Evolutionary conservation across 2,113 vertebrate species (phyloP).

Genomic region (Oryzias curvinotus): DNA sequence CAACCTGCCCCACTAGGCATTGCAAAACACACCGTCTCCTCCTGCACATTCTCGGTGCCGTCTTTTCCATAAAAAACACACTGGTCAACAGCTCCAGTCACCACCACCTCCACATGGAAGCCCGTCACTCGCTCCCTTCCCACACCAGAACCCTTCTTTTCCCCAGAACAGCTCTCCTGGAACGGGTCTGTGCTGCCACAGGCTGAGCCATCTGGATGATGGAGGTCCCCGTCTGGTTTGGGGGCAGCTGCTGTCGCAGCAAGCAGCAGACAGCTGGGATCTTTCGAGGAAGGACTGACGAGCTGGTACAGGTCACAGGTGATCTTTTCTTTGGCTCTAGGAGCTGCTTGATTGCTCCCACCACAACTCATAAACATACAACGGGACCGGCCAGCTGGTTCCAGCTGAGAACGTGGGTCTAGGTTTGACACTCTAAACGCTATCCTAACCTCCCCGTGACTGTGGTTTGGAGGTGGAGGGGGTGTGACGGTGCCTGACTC

Average conservation of each 20-base stretch:
- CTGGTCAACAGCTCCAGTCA: constrained; percentile 92
- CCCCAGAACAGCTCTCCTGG: constrained; percentile 61
- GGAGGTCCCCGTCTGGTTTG: constrained; percentile 71
- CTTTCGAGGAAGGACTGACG: constrained; percentile 85
- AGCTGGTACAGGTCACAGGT: constrained; percentile 95
- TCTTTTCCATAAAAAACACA: constrained; percentile 94
- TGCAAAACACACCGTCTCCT: constrained; percentile 87
- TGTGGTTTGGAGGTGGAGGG: constrained; percentile 61
- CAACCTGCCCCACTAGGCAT: constrained; percentile 58
- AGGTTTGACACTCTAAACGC: constrained; percentile 91
- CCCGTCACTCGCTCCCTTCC: constrained; percentile 79
- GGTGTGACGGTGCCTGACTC: constrained; percentile 40
- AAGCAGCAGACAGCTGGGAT: constrained; percentile 80
- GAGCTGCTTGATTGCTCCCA: constrained; percentile 66
- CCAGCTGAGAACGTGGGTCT: constrained; percentile 75
- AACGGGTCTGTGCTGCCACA: constrained; percentile 32
- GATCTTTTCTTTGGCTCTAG: constrained; percentile 91
- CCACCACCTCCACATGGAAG: constrained; percentile 95
- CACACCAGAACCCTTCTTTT: constrained; percentile 61
- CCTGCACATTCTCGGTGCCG: constrained; percentile 88
- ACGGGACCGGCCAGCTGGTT: constrained; percentile 72
- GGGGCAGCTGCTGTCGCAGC: constrained; percentile 69
- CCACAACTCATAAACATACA: constrained; percentile 86
- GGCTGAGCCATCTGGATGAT: constrained; percentile 65
- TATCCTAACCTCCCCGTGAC: constrained; percentile 86